Percentiles rank a stretch among this genome's conserved stretches.
phyloP scores from a whole-genome alignment of 2,797 vertebrate genomes.

The Melanotaenia boesemani region DNA sequence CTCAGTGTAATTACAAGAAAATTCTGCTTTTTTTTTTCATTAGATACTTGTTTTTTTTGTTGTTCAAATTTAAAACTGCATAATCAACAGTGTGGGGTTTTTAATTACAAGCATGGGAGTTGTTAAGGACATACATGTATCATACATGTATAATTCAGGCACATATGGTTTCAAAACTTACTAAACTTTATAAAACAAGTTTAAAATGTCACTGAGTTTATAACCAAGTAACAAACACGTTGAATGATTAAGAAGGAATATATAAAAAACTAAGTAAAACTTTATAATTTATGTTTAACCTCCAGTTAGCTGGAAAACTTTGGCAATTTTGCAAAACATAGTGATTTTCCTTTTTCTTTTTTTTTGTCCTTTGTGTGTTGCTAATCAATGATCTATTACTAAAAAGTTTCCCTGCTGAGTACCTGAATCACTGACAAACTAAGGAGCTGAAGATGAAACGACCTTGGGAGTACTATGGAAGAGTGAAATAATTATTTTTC shows the following conservation, averaged over 20 bases:
- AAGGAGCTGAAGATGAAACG: background rate
- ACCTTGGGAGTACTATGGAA: background rate
- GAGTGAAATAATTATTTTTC: background rate
- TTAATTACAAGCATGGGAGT: background rate
- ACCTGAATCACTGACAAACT: background rate
- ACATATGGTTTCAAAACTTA: conserved; percentile 1
- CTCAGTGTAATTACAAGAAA: background rate
- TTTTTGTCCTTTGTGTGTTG: background rate
- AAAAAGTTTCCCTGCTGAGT: background rate
- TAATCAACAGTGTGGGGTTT: too few species aligned
- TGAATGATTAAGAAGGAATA: too few species aligned
- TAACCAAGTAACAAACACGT: background rate
- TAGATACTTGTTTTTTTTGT: background rate
- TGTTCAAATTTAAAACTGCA: background rate
- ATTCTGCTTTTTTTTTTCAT: background rate
- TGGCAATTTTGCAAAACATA: background rate
- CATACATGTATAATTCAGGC: background rate
- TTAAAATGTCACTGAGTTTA: background rate
- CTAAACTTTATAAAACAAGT: background rate
- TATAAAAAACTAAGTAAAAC: background rate
- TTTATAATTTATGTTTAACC: background rate
- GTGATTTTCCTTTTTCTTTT: background rate
- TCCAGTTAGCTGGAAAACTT: conserved; percentile 5
- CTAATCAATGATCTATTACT: conserved; percentile 5
- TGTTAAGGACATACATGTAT: background rate